Evolutionary conservation across 2,113 vertebrate genomes (phyloP), one percentile per base, ranked within the genome.

Genomic region (Dolichallabes microphthalmus): DNA sequence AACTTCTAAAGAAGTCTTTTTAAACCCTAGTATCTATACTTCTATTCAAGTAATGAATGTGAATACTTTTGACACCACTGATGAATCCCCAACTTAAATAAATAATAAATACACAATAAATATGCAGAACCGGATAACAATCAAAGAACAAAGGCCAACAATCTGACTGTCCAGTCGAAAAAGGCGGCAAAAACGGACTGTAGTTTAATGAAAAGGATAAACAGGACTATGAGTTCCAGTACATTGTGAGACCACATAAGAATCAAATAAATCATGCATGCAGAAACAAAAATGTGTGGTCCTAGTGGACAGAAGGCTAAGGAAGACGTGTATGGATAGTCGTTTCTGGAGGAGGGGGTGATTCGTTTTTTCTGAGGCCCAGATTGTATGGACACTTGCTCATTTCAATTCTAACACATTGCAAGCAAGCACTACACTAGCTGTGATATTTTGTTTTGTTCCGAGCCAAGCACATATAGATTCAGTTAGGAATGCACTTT

Each of bases 331-430:
- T 60, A 8, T 79, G 60, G 27, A 27, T 81, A 52, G 58, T 64
- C 64, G 58, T 61, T 61, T 63, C 22, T 50, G 20, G 12, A 45
- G 9, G 79, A 39, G 13, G 39, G 32, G 60, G 79, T n/a, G 60
- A 64, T 80, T 17, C 1, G 8, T 35, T 32, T 61, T 45, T n/a
- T 81, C 19, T 15, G 35, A 81, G 60, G 39, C 79, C 79, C 60
- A 81, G 60, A 81, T 64, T 81, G 79, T 50, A 81, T 64, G 71
- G 76, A 69, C 39, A 45, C 63, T 80, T 71, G 63, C 84, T 85
- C 84, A 57, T 71, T 81, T 75, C 25, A 74, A 64, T 66, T 86
- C 69, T 76, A 20, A 76, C 68, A 81, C 55, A 69, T 76, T 76
- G 27, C 55, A 50, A 50, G 60, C 73, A 58, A 82, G 30, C 58